These are phyloP conservation scores for Ptyas mucosa DNA, from an alignment of 2,113 vertebrate genomes.

Conservation along the genomic window DNA sequence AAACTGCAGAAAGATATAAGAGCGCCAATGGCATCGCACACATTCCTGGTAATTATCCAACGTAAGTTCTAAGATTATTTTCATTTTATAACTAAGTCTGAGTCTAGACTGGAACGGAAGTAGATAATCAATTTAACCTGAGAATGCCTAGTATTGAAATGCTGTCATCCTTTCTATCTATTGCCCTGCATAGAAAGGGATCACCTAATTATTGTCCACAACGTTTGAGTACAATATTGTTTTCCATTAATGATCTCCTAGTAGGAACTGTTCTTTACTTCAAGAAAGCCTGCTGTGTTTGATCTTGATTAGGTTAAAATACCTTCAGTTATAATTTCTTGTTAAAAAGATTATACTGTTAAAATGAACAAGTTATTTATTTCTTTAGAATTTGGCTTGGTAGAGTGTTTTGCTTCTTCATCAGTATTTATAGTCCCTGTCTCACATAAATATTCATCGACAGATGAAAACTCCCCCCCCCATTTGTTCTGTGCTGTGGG, in stretches of 20 bases:
- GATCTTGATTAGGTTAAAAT: neutral
- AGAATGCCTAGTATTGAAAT: neutral
- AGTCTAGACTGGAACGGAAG: neutral
- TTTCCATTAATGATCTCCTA: neutral
- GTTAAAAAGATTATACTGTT: neutral
- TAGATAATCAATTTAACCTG: neutral
- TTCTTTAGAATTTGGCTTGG: neutral
- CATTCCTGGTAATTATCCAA: neutral
- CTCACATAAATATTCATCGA: neutral
- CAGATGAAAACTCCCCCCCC: neutral
- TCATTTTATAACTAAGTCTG: too few species aligned
- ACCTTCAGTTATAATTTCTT: neutral
- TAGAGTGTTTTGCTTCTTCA: neutral
- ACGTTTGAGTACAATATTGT: neutral
- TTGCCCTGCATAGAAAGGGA: neutral
- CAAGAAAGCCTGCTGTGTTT: neutral
- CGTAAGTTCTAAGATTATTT: neutral
- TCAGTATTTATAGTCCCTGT: neutral
- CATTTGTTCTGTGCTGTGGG: neutral
- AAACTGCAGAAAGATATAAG: neutral
- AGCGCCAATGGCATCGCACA: neutral
- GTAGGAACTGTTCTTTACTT: neutral
- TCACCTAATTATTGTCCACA: neutral
- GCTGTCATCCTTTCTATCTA: neutral
- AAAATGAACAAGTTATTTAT: neutral